Evolutionary conservation across 2,888 invertebrate species (phyloP).

Genomic region (Dysmachus trigonus): DNA sequence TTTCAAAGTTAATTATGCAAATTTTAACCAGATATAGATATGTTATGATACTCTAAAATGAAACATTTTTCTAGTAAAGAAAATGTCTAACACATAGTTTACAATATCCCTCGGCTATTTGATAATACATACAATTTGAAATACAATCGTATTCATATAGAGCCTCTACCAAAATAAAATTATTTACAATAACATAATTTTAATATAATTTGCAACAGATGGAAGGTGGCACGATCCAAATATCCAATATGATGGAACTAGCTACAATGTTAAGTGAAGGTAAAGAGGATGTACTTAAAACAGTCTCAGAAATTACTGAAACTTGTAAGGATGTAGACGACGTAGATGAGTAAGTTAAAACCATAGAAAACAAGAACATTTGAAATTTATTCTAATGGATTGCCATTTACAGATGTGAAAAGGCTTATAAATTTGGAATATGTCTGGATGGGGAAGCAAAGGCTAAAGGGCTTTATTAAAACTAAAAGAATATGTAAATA

Average conservation of each 20-base stretch:
- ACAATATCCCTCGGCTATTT: too few relatives aligned
- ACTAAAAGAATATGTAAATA: not conserved
- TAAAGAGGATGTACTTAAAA: not conserved
- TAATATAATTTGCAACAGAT: not conserved
- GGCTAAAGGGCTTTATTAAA: not conserved
- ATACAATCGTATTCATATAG: too few relatives aligned
- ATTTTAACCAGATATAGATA: too few relatives aligned
- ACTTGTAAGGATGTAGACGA: not conserved
- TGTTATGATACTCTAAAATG: too few relatives aligned
- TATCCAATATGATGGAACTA: not conserved
- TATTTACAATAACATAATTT: not conserved
- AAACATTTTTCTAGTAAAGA: too few relatives aligned
- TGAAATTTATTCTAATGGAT: not conserved
- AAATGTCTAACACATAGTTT: too few relatives aligned
- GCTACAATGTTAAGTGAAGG: not conserved
- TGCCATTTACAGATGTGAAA: not conserved
- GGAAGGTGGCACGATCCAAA: not conserved
- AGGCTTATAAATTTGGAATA: not conserved
- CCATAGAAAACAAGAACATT: not conserved
- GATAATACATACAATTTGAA: too few relatives aligned
- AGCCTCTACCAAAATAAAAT: too few relatives aligned
- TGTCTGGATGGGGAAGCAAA: not conserved
- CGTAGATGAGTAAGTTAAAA: not conserved
- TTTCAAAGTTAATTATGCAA: too few relatives aligned
- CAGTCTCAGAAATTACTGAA: not conserved